These are phyloP conservation scores for Drosophila infuscata DNA, from an alignment of 2,888 invertebrate species.

Conservation along the genomic window DNA sequence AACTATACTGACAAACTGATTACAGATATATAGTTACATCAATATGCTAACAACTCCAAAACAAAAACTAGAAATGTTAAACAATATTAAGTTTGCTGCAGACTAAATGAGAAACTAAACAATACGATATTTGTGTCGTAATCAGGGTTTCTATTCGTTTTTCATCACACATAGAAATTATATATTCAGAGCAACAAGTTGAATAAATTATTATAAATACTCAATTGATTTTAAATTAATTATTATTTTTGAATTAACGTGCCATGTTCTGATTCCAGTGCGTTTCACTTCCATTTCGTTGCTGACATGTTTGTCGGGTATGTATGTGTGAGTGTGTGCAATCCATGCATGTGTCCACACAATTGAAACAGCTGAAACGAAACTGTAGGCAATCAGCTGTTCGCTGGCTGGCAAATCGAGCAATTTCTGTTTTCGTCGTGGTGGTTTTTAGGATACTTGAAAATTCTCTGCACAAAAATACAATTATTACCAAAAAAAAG, in stretches of 20 bases:
- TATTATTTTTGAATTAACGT: slow-evolving; percentile 11
- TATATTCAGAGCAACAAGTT: slow-evolving; percentile 18
- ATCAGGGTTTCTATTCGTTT: slow-evolving; percentile 15
- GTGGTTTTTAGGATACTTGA: slow-evolving; percentile 58
- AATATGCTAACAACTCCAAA: neutral
- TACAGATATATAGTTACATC: neutral
- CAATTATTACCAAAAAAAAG: neutral
- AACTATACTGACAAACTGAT: slow-evolving; percentile 5
- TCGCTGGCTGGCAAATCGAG: slow-evolving; percentile 43
- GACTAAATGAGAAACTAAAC: neutral
- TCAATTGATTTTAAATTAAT: neutral
- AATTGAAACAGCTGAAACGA: slow-evolving; percentile 15
- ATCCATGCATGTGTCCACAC: neutral
- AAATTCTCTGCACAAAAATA: slow-evolving; percentile 38
- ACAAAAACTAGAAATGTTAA: neutral
- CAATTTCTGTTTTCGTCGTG: slow-evolving; percentile 59
- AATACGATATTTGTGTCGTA: neutral
- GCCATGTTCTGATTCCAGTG: slow-evolving; percentile 23
- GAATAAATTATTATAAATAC: slow-evolving; percentile 35
- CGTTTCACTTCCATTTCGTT: slow-evolving; percentile 22
- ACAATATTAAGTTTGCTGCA: neutral
- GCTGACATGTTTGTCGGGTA: neutral
- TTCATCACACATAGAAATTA: slow-evolving; percentile 20
- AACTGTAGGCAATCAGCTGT: slow-evolving; percentile 52
- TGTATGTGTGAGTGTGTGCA: neutral